Conservation (phyloP, 2,888 invertebrate genomes). For the Pemphredon lugubris region DNA sequence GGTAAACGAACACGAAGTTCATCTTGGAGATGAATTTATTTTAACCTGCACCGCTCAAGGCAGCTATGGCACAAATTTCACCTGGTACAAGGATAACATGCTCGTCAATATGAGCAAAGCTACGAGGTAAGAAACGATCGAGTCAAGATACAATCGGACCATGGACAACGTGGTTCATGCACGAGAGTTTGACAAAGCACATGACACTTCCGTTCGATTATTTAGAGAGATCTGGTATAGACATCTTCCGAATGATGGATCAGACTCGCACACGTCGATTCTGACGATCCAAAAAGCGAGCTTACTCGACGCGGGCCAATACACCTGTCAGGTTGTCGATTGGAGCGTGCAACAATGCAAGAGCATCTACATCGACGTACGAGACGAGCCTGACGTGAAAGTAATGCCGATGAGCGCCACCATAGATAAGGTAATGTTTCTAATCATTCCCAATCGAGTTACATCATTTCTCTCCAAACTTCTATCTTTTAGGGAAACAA, state of each 20-base stretch:
- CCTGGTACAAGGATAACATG: constrained; percentile 92
- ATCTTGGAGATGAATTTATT: constrained; percentile 89
- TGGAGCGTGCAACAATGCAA: constrained; percentile 87
- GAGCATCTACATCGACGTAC: constrained; percentile 84
- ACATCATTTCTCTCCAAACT: background rate
- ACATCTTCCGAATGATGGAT: constrained; percentile 81
- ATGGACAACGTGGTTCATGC: too few species aligned
- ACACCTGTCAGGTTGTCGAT: constrained; percentile 90
- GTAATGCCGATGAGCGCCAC: constrained; percentile 88
- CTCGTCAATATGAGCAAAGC: constrained; percentile 89
- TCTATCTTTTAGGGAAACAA: constrained; percentile 85
- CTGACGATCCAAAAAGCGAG: constrained; percentile 88
- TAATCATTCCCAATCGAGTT: background rate
- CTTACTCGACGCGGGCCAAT: constrained; percentile 88
- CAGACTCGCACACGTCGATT: constrained; percentile 85
- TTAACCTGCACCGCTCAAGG: constrained; percentile 90
- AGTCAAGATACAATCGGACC: background rate
- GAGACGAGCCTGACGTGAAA: constrained; percentile 85
- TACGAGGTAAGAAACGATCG: constrained; percentile 88
- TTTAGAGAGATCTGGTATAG: constrained; percentile 79
- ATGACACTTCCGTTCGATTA: background rate
- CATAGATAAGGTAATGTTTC: constrained; percentile 84
- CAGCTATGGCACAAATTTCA: constrained; percentile 88
- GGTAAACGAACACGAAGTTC: constrained; percentile 80
- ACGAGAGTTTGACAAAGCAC: too few species aligned